phyloP scores from a whole-genome alignment of 2,888 invertebrate genomes.

The Odontocolon sp. region DNA sequence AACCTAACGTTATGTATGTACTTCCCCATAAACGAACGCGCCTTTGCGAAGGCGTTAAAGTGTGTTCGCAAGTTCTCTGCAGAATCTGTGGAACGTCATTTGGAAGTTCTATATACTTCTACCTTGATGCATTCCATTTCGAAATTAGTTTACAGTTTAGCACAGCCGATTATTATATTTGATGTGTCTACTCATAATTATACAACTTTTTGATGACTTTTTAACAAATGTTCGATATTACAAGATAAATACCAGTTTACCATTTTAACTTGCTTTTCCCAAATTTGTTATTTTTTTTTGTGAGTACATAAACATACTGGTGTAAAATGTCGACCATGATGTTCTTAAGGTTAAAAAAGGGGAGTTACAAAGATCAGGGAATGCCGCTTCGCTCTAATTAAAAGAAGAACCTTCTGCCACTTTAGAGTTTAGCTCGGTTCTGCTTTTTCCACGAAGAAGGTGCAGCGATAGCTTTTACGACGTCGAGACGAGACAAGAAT shows the following conservation, averaged over 20 bases:
- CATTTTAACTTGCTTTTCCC: too few species aligned
- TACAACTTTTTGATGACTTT: too few species aligned
- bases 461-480: constrained; percentile 31
- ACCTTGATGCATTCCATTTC: too few species aligned
- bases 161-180: too few species aligned
- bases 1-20: constrained; percentile 28
- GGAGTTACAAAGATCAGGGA: background rate
- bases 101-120: background rate
- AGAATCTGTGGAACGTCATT: constrained; percentile 46
- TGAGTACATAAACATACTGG: too few species aligned
- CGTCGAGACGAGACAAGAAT: constrained; percentile 7
- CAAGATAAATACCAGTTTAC: too few species aligned
- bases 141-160: too few species aligned
- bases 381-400: background rate
- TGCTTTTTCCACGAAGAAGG: constrained; percentile 26
- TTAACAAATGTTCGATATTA: too few species aligned
- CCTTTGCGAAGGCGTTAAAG: constrained; percentile 35
- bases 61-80: constrained; percentile 42
- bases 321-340: too few species aligned
- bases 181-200: too few species aligned
- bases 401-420: constrained; percentile 6
- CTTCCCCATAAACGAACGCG: constrained; percentile 42
- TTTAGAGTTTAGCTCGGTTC: background rate
- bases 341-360: too few species aligned
- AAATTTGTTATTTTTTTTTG: too few species aligned